Evolutionary conservation across 1,140 invertebrate species (phyloP), one percentile per base, ranked within the genome.

Genomic region (Steinernema feltiae): DNA sequence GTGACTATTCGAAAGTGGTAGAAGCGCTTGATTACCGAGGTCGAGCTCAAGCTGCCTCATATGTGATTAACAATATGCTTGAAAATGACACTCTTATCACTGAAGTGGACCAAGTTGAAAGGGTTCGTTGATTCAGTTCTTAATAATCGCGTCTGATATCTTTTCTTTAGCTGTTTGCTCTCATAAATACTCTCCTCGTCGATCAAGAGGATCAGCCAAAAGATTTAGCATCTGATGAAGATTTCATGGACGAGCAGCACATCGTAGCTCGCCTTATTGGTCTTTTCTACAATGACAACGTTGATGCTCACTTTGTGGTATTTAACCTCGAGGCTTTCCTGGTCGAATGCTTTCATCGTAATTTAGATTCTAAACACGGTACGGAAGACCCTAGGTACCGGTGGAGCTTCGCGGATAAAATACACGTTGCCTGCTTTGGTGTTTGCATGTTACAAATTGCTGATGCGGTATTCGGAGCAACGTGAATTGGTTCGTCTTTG

Each of bases 191-290:
- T 0, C 85, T 98, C 31, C 91, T 97, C 3, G 91, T 91, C 81
- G 95, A 97, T 86, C 94, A 97, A 85, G 88, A 90, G 0, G 91
- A 93, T 84, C 91, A 93, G 85, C 90, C 89, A 41, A 83, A 86
- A 41, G 91, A 90, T 30, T 90, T 92, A 53, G 88, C 89, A 74
- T 94, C 97, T 88, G 90, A 92, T 0, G 96, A 99, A 88, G 96
- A 99, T 87, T 96, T 99, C 88, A 92, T 92, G 32, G 97, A 99
- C 87, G 96, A 99, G 84, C 97, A 99, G 86, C 92, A 92, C 30
- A 88, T 97, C 1, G 90, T 99, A 73, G 95, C 92, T 76, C 90
- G 91, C 84, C 90, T 98, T 73, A 92, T 98, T 79, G 94, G 98
- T 88, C 91, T 96, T 76, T 90, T 98, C 82, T 91, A 91, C 82